Conservation (phyloP, 2,888 invertebrate genomes). For the Arrhopalites spinosus region DNA sequence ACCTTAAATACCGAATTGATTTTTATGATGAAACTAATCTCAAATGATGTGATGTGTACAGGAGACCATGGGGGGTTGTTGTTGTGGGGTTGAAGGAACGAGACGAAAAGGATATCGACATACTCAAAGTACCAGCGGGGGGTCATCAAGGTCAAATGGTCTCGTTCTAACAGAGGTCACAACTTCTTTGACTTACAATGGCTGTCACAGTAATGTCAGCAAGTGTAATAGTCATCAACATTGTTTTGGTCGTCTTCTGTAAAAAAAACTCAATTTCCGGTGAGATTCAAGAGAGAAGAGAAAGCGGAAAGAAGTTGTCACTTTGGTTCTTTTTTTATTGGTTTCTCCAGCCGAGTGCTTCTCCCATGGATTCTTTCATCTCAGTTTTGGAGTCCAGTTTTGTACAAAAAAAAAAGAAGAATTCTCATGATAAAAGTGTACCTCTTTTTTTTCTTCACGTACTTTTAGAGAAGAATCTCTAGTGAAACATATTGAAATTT, state of each 20-base stretch:
- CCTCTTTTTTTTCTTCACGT: no score
- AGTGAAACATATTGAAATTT: no score
- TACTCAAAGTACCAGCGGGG: slow-evolving; percentile 41
- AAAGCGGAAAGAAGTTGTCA: neutral
- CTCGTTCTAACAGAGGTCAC: slow-evolving; percentile 51
- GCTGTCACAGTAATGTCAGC: neutral
- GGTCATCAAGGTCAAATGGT: slow-evolving; percentile 48
- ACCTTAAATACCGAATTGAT: no score
- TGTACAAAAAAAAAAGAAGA: neutral
- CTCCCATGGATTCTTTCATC: neutral
- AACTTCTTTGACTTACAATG: neutral
- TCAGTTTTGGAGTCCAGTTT: neutral
- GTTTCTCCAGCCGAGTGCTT: neutral
- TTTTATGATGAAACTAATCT: no score
- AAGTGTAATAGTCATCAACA: neutral
- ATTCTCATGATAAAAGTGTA: neutral
- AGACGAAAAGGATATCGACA: slow-evolving; percentile 11
- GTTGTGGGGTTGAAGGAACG: slow-evolving; percentile 39
- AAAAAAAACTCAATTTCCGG: no score
- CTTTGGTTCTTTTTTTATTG: neutral
- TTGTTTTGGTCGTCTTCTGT: neutral
- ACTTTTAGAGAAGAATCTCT: no score
- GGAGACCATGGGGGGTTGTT: slow-evolving; percentile 52
- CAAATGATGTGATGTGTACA: slow-evolving; percentile 20
- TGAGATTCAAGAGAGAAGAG: no score